These are phyloP conservation scores for Laodelphax striatellus DNA, from an alignment of 1,140 invertebrate species.

Conservation along the genomic window DNA sequence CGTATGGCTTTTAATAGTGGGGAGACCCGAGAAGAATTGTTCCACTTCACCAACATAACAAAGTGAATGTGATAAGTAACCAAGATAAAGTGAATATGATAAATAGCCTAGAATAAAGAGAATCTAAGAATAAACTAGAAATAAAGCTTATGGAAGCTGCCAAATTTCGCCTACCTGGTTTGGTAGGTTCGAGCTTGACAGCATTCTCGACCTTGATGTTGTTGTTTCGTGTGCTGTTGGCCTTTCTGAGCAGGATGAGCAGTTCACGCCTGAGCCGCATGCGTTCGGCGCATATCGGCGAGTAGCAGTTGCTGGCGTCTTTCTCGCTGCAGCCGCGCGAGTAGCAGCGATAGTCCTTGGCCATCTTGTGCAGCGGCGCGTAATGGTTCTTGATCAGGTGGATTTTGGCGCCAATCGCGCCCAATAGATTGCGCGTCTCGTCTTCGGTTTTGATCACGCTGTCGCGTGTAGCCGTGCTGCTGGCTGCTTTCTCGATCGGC, in stretches of 20 bases:
- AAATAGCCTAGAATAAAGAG: too few species aligned
- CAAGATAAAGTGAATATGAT: too few species aligned
- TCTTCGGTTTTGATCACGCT: not conserved
- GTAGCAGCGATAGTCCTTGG: slow-evolving; percentile 57
- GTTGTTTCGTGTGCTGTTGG: slow-evolving; percentile 28
- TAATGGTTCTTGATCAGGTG: slow-evolving; percentile 20
- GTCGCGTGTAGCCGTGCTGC: not conserved
- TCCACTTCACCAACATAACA: too few species aligned
- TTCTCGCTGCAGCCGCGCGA: slow-evolving; percentile 52
- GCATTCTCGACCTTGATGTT: slow-evolving; percentile 10
- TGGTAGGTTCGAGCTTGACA: slow-evolving; percentile 1
- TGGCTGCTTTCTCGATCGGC: too few species aligned
- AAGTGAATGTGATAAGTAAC: too few species aligned
- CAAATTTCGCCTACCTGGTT: not conserved
- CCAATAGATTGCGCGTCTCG: slow-evolving; percentile 15
- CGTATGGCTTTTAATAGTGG: too few species aligned
- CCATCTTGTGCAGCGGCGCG: slow-evolving; percentile 29
- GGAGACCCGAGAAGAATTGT: too few species aligned
- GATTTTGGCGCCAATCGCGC: slow-evolving; percentile 17
- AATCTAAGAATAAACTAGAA: too few species aligned
- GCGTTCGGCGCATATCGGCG: slow-evolving; percentile 60
- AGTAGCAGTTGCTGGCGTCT: slow-evolving; percentile 51
- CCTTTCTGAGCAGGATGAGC: slow-evolving; percentile 48
- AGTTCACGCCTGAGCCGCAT: slow-evolving; percentile 53
- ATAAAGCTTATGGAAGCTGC: too few species aligned